A percentile compares a stretch with the other conserved stretches of the same genome.
Conservation (phyloP, 2,113 vertebrate genomes). For the Willisornis vidua region DNA sequence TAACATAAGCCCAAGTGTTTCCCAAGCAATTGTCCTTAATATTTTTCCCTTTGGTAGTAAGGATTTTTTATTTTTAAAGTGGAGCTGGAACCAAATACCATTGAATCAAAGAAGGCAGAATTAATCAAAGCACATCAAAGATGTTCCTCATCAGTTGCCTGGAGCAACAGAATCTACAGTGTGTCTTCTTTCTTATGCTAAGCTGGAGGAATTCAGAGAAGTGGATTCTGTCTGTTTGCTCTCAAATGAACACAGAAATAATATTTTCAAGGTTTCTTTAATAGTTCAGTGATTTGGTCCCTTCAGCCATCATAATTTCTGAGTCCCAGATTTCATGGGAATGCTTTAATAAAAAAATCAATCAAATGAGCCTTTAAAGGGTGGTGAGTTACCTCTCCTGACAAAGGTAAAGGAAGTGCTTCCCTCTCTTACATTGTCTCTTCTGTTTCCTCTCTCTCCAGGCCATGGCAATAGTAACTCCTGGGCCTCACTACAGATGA, state of each 20-base stretch:
- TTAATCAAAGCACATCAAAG: constrained; percentile 60
- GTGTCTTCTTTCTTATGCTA: constrained; percentile 22
- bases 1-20: constrained; percentile 1
- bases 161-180: constrained; percentile 29
- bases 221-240: constrained; percentile 7
- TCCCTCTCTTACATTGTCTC: not conserved
- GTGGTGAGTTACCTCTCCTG: not conserved
- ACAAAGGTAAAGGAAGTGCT: not conserved
- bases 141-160: constrained; percentile 46
- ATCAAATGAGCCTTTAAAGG: not conserved
- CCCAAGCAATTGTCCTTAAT: constrained; percentile 12
- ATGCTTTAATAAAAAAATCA: not conserved
- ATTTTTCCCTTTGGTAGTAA: constrained; percentile 28
- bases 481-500: not conserved
- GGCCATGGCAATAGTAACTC: not conserved
- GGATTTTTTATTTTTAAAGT: not conserved
- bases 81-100: constrained; percentile 24
- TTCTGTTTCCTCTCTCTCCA: not conserved
- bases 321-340: not conserved
- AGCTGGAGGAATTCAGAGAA: constrained; percentile 21
- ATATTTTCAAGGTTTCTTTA: constrained; percentile 31
- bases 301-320: not conserved
- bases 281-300: not conserved
- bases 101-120: constrained; percentile 41
- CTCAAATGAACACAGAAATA: constrained; percentile 21